Conservation (phyloP, 2,888 invertebrate species). For the Vesta saturnalis region DNA sequence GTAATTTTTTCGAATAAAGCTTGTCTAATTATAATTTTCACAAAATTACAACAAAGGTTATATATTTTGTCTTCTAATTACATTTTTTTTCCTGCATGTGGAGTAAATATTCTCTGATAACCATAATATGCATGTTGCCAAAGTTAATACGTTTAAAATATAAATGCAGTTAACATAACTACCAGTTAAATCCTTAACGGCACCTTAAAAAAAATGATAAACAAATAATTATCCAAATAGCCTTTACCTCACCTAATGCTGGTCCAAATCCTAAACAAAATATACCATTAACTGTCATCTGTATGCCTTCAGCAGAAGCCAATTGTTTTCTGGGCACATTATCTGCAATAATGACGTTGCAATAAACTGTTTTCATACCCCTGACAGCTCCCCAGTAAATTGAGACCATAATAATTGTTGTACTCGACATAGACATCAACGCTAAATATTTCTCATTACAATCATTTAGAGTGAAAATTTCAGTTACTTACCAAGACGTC, state of each 20-base stretch:
- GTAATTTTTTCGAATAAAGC: no score
- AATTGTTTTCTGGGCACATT: constrained; percentile 73
- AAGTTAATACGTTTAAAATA: background rate
- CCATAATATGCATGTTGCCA: background rate
- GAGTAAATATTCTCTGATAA: background rate
- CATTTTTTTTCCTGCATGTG: background rate
- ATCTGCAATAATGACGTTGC: constrained; percentile 73
- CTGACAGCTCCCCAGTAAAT: constrained; percentile 71
- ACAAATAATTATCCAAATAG: background rate
- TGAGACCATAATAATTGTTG: constrained; percentile 60
- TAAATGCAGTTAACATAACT: constrained; percentile 1
- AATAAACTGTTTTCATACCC: constrained; percentile 74
- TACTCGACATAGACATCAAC: constrained; percentile 44
- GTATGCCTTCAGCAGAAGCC: constrained; percentile 73
- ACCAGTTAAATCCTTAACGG: background rate
- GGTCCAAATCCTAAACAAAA: constrained; percentile 69
- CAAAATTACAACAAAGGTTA: no score
- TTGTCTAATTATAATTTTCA: no score
- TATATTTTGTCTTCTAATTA: no score
- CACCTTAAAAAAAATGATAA: background rate
- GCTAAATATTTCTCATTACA: background rate
- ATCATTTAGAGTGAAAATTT: background rate
- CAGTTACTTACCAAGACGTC: constrained; percentile 69
- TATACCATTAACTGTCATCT: constrained; percentile 73
- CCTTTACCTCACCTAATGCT: constrained; percentile 54